Evolutionary conservation across 2,797 vertebrate species (phyloP), one percentile per base, ranked within the genome.

Genomic region (Rhinophrynus dorsalis): DNA sequence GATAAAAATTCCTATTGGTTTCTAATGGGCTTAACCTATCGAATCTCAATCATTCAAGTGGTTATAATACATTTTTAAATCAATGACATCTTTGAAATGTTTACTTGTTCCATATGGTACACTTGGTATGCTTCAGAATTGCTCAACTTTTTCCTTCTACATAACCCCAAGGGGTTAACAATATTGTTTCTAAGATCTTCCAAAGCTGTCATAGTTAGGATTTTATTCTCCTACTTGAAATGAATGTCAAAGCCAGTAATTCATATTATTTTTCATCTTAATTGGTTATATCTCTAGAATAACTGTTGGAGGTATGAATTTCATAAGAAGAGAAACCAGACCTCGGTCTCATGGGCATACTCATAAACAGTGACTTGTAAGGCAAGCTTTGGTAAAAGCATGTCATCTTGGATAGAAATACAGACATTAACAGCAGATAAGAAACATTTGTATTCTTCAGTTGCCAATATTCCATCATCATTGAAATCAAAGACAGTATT

Each of bases 261-360:
- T 12, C 26, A 44, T 66, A 44, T 55, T 29, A 45, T 57, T 50
- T 27, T 44, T 61, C n/a, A 69, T 61, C 37, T 26, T 35, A 3
- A 18, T 54, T 61, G 35, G 7, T 45, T 18, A 11, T 50, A 37
- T 58, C 23, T 50, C 24, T 15, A 11, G 13, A 13, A 58, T 27
- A 35, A 26, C 54, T 48, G 21, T 13, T 3, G 2, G 2, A 17
- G 40, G 33, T 57, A 57, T 37, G 23, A 48, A 6, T 67, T 67
- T 57, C 65, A 67, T 67, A 48, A 20, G 15, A 27, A 58, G 24
- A 5, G 26, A 8, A 32, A 50, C 15, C 18, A 59, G 17, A 18
- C 12, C 17, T 24, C 32, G 2, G 38, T 59, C 44, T 58, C 42
- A 10, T 23, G 40, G 24, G 44, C 1, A 50, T 59, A 32, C 0